These are phyloP conservation scores for Catocala fraxini DNA, from an alignment of 2,888 invertebrate species.

Conservation along the genomic window DNA sequence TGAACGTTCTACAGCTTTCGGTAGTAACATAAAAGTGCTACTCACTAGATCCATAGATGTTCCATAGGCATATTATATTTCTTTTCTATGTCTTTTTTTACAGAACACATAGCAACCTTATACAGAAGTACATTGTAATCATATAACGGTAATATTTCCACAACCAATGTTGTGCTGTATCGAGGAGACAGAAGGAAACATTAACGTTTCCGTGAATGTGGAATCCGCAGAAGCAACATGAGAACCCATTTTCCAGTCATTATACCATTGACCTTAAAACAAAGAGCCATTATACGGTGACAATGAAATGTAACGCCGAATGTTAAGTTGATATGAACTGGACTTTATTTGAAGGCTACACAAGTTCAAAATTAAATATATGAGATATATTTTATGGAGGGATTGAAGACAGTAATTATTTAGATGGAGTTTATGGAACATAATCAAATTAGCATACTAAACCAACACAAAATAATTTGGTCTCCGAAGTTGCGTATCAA, in stretches of 20 bases:
- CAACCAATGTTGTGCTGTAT: constrained; percentile 21
- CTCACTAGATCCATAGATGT: too few species aligned
- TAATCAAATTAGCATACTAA: too few species aligned
- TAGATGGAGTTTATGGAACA: too few species aligned
- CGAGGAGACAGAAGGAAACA: constrained; percentile 44
- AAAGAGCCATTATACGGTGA: constrained; percentile 70
- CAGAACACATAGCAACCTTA: not conserved
- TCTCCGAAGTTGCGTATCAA: too few species aligned
- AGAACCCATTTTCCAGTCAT: constrained; percentile 62
- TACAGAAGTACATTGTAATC: constrained; percentile 1
- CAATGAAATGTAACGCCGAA: constrained; percentile 59
- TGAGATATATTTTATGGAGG: too few species aligned
- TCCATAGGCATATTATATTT: too few species aligned
- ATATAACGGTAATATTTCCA: constrained; percentile 10
- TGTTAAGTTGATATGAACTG: constrained; percentile 44
- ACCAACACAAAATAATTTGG: too few species aligned
- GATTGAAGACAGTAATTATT: too few species aligned
- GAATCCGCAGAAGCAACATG: constrained; percentile 68
- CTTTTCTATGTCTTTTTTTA: not conserved
- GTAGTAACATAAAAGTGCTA: too few species aligned
- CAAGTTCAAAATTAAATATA: not conserved
- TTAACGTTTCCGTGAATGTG: constrained; percentile 61
- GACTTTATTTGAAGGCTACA: constrained; percentile 22
- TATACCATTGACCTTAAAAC: constrained; percentile 72
- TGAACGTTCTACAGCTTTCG: too few species aligned